These are phyloP conservation scores for Sinocyclocheilus anophthalmus DNA, from an alignment of 2,113 vertebrate genomes.

Conservation along the genomic window DNA sequence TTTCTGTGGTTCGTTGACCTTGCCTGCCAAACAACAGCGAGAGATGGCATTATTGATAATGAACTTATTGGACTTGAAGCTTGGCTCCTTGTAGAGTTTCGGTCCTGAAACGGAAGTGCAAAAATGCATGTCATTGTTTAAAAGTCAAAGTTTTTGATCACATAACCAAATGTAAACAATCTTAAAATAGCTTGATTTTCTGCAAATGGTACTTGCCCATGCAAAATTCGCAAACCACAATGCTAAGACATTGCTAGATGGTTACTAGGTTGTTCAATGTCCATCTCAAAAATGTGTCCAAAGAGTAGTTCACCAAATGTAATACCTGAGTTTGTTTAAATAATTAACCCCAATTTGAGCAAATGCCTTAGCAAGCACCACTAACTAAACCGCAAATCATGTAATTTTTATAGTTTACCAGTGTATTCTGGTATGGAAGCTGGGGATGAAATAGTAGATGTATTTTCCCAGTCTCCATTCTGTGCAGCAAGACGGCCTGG, in stretches of 20 bases:
- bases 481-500: constrained; percentile 77
- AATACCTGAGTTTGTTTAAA: neutral
- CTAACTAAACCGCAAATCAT: neutral
- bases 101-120: constrained; percentile 76
- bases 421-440: constrained; percentile 91
- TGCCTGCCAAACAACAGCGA: constrained; percentile 91
- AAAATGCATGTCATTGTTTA: neutral
- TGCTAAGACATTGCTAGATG: neutral
- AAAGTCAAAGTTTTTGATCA: neutral
- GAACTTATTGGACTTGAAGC: constrained; percentile 94
- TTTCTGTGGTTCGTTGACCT: constrained; percentile 92
- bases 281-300: neutral
- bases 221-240: neutral
- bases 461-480: constrained; percentile 89
- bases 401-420: constrained; percentile 66
- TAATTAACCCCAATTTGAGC: neutral
- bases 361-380: neutral
- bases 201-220: neutral
- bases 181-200: neutral
- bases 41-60: constrained; percentile 92
- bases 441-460: constrained; percentile 85
- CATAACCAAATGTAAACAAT: neutral
- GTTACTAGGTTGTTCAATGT: neutral
- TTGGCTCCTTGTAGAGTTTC: constrained; percentile 92
- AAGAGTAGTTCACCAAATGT: neutral